Evolutionary conservation across 1,140 invertebrate genomes (phyloP).

Genomic region (Drosophila sproati): DNA sequence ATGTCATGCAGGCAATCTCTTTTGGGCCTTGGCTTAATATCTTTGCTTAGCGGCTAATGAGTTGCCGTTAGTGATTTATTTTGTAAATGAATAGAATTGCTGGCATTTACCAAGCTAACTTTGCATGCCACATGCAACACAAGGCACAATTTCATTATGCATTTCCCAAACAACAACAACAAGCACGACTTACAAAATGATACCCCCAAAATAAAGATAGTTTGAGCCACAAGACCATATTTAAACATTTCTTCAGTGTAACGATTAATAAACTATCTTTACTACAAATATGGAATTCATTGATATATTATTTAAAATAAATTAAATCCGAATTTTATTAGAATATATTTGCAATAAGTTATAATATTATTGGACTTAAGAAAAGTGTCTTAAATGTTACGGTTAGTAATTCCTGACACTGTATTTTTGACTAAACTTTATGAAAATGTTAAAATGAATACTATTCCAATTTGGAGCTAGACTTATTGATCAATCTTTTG

Average conservation of each 20-base stretch:
- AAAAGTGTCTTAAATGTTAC: no score
- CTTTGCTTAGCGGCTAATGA: slow-evolving; percentile 82
- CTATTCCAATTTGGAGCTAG: no score
- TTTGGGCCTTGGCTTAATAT: slow-evolving; percentile 61
- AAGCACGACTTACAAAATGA: slow-evolving; percentile 5
- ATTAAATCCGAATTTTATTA: no score
- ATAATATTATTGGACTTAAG: no score
- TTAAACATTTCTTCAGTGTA: neutral
- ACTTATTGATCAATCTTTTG: no score
- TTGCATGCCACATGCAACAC: slow-evolving; percentile 76
- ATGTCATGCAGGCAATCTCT: slow-evolving; percentile 77
- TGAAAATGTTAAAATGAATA: no score
- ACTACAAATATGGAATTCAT: no score
- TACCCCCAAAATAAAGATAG: neutral
- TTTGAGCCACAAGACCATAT: neutral
- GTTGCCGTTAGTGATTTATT: slow-evolving; percentile 83
- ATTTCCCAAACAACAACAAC: slow-evolving; percentile 8
- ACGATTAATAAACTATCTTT: neutral
- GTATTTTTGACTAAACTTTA: no score
- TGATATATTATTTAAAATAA: no score
- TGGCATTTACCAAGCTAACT: slow-evolving; percentile 61
- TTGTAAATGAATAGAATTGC: slow-evolving; percentile 83
- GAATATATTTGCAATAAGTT: neutral
- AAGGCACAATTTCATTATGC: slow-evolving; percentile 25
- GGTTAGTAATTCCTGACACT: no score